Percentiles rank a stretch among this genome's conserved stretches.
Conservation (phyloP, 1,140 invertebrate species). For the Himalopsyche phryganea region DNA sequence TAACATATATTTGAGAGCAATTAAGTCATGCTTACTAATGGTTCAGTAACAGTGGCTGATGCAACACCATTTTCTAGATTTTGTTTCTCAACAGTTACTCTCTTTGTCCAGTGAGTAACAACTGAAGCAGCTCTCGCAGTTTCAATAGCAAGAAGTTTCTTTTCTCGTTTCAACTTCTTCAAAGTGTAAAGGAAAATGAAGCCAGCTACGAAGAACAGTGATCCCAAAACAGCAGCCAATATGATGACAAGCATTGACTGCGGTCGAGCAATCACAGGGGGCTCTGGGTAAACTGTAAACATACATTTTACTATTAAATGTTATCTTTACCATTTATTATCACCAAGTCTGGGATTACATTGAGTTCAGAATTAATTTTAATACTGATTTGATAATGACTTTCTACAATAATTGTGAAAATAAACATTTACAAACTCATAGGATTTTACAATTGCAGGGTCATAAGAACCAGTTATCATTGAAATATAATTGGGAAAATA, state of each 20-base stretch:
- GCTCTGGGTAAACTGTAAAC: slow-evolving; percentile 45
- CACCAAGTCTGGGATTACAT: no score
- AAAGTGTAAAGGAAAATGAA: slow-evolving; percentile 57
- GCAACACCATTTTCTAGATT: slow-evolving; percentile 55
- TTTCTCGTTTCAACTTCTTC: slow-evolving; percentile 60
- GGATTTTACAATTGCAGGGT: no score
- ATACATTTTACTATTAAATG: background rate
- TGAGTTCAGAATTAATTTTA: no score
- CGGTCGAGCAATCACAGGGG: slow-evolving; percentile 47
- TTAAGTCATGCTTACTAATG: slow-evolving; percentile 51
- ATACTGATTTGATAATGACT: no score
- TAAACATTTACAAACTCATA: no score
- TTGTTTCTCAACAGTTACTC: slow-evolving; percentile 81
- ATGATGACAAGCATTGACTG: slow-evolving; percentile 57
- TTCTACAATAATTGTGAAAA: no score
- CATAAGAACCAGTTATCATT: no score
- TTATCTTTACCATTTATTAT: background rate
- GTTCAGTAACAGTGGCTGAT: slow-evolving; percentile 57
- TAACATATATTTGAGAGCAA: no score
- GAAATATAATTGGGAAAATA: no score
- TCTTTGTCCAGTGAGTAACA: slow-evolving; percentile 83
- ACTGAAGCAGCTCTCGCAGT: slow-evolving; percentile 65
- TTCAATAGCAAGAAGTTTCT: slow-evolving; percentile 73
- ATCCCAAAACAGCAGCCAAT: slow-evolving; percentile 55
- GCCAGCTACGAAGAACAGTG: slow-evolving; percentile 59